Conservation (phyloP, 37 sponge, comb jelly and placozoan genomes). For the Spongilla lacustris region DNA sequence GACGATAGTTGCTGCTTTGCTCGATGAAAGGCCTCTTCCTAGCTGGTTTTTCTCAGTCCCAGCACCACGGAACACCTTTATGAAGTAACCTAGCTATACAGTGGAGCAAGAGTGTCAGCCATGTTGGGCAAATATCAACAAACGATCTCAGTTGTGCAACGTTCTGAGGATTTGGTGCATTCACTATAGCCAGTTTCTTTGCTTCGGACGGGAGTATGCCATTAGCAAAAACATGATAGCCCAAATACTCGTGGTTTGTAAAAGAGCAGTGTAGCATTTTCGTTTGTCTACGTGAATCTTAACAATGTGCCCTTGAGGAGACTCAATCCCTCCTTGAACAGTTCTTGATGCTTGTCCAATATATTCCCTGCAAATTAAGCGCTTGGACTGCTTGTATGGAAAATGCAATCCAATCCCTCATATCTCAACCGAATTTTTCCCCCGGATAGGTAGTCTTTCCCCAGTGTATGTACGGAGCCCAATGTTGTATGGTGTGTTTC, state of each 20-base stretch:
- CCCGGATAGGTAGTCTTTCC: background rate
- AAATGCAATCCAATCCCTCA: constrained; percentile 7
- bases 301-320: background rate
- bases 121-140: background rate
- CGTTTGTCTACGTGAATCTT: background rate
- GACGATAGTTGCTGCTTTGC: background rate
- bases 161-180: background rate
- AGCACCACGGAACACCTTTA: background rate
- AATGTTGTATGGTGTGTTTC: background rate
- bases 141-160: background rate
- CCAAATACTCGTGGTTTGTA: background rate
- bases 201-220: background rate
- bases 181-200: background rate
- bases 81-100: background rate
- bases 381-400: constrained; percentile 1
- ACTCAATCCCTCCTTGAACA: background rate
- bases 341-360: background rate
- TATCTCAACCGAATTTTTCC: background rate
- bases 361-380: background rate
- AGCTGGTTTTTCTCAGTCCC: background rate
- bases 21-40: background rate
- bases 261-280: background rate
- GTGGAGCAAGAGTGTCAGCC: background rate
- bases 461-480: background rate
- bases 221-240: background rate